Percentiles rank a stretch among this genome's conserved stretches.
These are phyloP conservation scores for Aramus guarauna DNA, from an alignment of 2,113 vertebrate species.

Conservation along the genomic window DNA sequence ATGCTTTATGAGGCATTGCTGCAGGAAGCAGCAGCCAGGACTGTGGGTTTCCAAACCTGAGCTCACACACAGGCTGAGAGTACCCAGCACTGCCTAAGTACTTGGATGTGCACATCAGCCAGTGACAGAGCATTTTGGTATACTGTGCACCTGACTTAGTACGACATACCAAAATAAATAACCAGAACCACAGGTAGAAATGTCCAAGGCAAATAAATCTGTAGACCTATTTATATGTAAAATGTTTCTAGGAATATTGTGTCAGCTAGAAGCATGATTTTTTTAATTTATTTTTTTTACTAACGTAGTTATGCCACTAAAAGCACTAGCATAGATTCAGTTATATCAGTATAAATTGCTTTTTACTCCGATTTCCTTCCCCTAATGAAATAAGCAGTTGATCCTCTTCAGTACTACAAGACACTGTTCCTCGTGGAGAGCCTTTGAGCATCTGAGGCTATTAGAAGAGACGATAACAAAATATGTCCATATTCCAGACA, in stretches of 20 bases:
- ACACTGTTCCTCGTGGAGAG: neutral
- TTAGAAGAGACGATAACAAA: neutral
- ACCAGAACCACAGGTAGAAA: neutral
- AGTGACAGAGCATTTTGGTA: neutral
- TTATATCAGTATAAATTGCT: neutral
- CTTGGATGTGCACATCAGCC: neutral
- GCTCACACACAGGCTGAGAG: neutral
- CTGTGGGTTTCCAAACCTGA: neutral
- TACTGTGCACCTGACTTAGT: neutral
- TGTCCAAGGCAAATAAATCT: neutral
- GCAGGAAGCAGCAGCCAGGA: neutral
- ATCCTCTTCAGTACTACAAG: neutral
- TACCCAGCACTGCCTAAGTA: neutral
- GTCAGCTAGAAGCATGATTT: neutral
- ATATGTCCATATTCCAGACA: neutral
- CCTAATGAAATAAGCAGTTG: neutral
- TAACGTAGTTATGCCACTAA: neutral
- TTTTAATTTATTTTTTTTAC: neutral
- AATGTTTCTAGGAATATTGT: neutral
- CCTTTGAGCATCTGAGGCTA: neutral
- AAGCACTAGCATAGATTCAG: neutral
- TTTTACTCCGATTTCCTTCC: neutral
- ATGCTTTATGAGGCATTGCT: neutral
- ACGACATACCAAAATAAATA: neutral
- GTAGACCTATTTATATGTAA: neutral